These are phyloP conservation scores for Vollenhovia emeryi DNA, from an alignment of 1,140 invertebrate species.

Conservation along the genomic window DNA sequence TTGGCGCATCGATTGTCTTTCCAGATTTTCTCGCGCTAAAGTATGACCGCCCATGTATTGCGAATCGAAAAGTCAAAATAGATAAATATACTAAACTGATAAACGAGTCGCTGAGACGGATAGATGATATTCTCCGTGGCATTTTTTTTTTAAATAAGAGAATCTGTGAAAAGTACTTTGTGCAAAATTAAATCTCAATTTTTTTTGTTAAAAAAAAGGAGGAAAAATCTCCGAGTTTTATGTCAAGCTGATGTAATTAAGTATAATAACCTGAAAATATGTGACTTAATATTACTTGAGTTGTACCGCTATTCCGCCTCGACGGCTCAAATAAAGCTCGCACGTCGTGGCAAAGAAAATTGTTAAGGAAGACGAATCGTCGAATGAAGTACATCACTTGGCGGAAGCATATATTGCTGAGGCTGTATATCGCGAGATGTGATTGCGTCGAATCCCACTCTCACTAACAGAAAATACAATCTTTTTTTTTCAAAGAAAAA, in stretches of 20 bases:
- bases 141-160: neutral
- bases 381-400: conserved; percentile 32
- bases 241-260: neutral
- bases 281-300: conserved; percentile 12
- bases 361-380: conserved; percentile 45
- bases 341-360: conserved; percentile 26
- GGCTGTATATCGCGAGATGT: conserved; percentile 1
- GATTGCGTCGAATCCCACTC: neutral
- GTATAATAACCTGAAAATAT: neutral
- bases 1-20: neutral
- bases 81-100: neutral
- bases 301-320: neutral
- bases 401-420: conserved; percentile 17
- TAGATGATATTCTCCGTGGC: neutral
- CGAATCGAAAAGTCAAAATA: neutral
- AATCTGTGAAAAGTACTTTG: neutral
- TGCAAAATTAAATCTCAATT: neutral
- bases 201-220: neutral
- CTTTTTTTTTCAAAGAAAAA: neutral
- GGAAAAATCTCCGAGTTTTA: neutral
- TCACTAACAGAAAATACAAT: neutral
- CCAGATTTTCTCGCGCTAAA: neutral
- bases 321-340: conserved; percentile 22
- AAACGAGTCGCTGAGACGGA: neutral
- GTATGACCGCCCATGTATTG: neutral